Base-by-base conservation (phyloP, 2,113 vertebrate species). In the Pollimyrus isidori region DNA sequence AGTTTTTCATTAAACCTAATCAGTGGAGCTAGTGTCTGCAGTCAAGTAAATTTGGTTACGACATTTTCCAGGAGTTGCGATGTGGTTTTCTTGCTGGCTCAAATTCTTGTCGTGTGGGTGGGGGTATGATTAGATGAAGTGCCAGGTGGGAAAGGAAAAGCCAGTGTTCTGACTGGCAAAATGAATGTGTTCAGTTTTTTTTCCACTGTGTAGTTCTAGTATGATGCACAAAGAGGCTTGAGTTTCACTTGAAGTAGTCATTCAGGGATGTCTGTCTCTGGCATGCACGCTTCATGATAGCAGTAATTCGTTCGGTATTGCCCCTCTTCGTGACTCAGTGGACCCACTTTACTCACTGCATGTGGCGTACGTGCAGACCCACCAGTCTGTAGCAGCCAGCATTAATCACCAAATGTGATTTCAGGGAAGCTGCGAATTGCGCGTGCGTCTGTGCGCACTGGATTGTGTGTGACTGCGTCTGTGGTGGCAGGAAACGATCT, bases 11-110 rank as follows among this genome's bases (percentile, higher is more conserved):
- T 7, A 42, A 80, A 17, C 13, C 30, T 17, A 46, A 42, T 26
- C 26, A 39, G 50, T 35, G 88, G 50, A 82, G 23, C n/a, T 88
- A 7, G 30, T 49, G 76, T 48, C 69, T 50, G 48, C 35, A 13
- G 30, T 82, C 26, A 26, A 26, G 76, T 82, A 11, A 26, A 46
- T 39, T 30, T 83, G 50, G 39, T 83, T 89, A 23, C 19, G 50
- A 53, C n/a, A 82, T 52, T 48, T 42, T 42, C n/a, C 17, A 42
- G 21, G n/a, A n/a, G 42, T 30, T 73, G n/a, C 19, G 13, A 4
- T 48, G 35, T 89, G 49, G 88, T 89, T 56, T 42, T 89, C 48
- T 1, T n/a, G 50, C 46, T 89, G 88, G 73, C 73, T 49, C 13
- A 4, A 21, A 1, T 49, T 52, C 23, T 39, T 11, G 65, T 21